Conservation (phyloP, 2,888 invertebrate genomes). For the Andrena marginata region DNA sequence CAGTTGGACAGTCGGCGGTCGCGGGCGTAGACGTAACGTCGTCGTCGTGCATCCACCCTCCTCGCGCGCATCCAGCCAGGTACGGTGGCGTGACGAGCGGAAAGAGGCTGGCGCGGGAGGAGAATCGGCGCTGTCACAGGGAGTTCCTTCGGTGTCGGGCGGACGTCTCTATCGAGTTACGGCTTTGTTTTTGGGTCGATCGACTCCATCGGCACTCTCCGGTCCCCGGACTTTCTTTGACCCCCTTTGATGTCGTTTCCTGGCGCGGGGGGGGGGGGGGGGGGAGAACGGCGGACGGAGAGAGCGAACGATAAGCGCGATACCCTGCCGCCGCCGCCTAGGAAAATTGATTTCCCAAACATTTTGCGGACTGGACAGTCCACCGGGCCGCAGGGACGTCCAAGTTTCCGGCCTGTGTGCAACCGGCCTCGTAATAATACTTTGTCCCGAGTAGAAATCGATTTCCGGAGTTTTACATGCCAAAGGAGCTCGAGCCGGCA, state of each 20-base stretch:
- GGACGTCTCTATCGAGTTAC: conserved; percentile 78
- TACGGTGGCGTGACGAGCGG: conserved; percentile 20
- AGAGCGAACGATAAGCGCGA: conserved; percentile 47
- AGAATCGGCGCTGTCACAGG: conserved; percentile 54
- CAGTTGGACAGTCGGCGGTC: conserved; percentile 78
- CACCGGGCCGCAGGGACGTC: background rate
- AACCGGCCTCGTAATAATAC: conserved; percentile 28
- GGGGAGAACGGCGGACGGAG: background rate
- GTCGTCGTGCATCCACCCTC: background rate
- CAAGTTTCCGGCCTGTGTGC: conserved; percentile 1
- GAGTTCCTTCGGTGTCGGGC: conserved; percentile 60
- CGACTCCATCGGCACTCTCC: conserved; percentile 60
- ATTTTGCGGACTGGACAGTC: conserved; percentile 24
- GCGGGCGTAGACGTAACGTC: conserved; percentile 48
- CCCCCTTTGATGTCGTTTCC: conserved; percentile 53
- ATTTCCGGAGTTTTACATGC: conserved; percentile 18
- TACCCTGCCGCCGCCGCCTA: background rate
- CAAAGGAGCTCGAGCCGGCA: conserved; percentile 6
- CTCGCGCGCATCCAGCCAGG: background rate
- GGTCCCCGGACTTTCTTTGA: conserved; percentile 54
- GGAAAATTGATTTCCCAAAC: conserved; percentile 56
- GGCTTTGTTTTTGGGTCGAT: conserved; percentile 74
- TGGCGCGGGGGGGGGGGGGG: no score
- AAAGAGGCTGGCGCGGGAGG: conserved; percentile 36
- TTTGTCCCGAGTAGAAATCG: conserved; percentile 44